phyloP scores from a whole-genome alignment of 2,888 invertebrate genomes.

The Aspidiotus destructor region DNA sequence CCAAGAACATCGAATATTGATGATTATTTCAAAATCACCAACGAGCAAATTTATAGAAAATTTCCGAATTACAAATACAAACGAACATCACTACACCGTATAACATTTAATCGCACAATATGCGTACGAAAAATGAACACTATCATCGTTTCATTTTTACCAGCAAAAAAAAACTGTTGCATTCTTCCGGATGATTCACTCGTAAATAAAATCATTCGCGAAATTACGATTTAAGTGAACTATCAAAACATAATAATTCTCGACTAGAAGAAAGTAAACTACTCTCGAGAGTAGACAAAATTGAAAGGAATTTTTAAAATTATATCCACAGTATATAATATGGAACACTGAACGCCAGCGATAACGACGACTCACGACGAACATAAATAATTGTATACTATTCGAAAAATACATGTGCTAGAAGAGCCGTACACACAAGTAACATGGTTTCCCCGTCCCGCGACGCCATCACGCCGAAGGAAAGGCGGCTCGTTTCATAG shows the following conservation, averaged over 20 bases:
- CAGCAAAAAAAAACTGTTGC: too few species aligned
- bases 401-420: conserved; percentile 27
- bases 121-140: too few species aligned
- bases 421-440: conserved; percentile 13
- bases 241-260: neutral
- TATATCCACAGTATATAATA: neutral
- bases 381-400: conserved; percentile 11
- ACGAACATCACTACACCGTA: too few species aligned
- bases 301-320: neutral
- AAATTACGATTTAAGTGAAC: neutral
- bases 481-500: conserved; percentile 26
- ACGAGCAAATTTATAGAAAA: too few species aligned
- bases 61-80: too few species aligned
- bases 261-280: too few species aligned
- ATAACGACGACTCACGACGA: conserved; percentile 19
- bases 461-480: neutral
- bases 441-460: conserved; percentile 17
- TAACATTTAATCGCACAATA: too few species aligned
- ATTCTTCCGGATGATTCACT: neutral
- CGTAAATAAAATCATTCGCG: neutral
- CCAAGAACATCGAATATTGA: conserved; percentile 18
- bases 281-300: neutral
- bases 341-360: neutral
- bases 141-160: too few species aligned
- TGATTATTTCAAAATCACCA: neutral